Evolutionary conservation across 1,140 invertebrate species (phyloP).

Genomic region (Pogonomyrmex barbatus): DNA sequence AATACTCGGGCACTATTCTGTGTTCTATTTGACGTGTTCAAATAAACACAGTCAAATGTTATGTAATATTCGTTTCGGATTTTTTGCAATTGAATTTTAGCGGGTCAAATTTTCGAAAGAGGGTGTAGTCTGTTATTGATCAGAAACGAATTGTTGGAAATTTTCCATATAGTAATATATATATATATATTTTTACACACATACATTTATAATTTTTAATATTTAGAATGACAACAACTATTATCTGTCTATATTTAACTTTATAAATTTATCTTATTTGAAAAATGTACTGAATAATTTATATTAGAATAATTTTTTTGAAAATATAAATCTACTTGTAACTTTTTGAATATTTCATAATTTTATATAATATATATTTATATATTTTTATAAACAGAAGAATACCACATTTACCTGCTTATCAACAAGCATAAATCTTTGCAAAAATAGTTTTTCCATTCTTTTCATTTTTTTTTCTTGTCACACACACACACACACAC

Average conservation of each 20-base stretch:
- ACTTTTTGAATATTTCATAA: background rate
- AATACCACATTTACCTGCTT: too few relatives aligned
- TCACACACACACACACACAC: too few relatives aligned
- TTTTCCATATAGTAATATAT: background rate
- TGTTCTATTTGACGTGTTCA: background rate
- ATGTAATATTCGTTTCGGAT: background rate
- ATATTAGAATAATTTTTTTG: background rate
- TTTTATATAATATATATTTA: too few relatives aligned
- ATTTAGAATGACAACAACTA: too few relatives aligned
- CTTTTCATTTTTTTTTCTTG: too few relatives aligned
- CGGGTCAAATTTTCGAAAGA: background rate
- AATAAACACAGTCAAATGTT: background rate
- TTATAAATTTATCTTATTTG: background rate
- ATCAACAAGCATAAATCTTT: too few relatives aligned
- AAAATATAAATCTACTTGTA: background rate
- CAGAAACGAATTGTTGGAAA: background rate
- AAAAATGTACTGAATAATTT: too few relatives aligned
- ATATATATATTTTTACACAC: background rate
- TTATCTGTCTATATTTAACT: background rate
- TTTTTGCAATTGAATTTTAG: background rate
- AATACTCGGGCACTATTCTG: background rate
- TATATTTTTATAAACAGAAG: too few relatives aligned
- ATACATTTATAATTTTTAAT: too few relatives aligned
- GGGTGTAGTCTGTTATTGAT: background rate
- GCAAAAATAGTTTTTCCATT: too few relatives aligned